Evolutionary conservation across 2,888 invertebrate genomes (phyloP).

Genomic region (Selenia dentaria): DNA sequence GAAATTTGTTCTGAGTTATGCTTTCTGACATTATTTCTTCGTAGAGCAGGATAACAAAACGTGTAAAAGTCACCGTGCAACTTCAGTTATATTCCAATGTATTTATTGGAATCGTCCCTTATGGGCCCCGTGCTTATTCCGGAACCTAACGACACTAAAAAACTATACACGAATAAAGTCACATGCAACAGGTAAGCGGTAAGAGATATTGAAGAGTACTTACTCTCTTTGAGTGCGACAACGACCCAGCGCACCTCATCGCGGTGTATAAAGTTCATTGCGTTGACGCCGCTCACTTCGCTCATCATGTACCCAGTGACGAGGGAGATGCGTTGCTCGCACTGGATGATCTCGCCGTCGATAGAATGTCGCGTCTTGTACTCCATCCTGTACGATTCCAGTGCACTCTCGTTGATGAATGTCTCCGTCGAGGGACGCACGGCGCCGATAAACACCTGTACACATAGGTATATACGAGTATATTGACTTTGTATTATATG

Average conservation of each 20-base stretch:
- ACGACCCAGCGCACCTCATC: slow-evolving; percentile 95
- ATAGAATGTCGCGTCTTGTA: slow-evolving; percentile 95
- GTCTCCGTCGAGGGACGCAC: slow-evolving; percentile 88
- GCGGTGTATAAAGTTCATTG: slow-evolving; percentile 94
- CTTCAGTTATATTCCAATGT: too few species aligned
- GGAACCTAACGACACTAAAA: too few species aligned
- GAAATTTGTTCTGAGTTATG: too few species aligned
- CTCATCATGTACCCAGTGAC: slow-evolving; percentile 96
- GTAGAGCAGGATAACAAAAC: too few species aligned
- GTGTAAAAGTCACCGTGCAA: too few species aligned
- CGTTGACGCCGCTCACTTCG: slow-evolving; percentile 93
- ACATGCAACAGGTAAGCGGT: too few species aligned
- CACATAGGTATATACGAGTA: not conserved
- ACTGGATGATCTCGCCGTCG: slow-evolving; percentile 94
- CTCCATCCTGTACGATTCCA: slow-evolving; percentile 87
- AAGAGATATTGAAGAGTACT: too few species aligned
- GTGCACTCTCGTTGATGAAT: slow-evolving; percentile 65
- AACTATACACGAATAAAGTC: too few species aligned
- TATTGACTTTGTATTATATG: too few species aligned
- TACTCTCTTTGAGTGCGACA: slow-evolving; percentile 91
- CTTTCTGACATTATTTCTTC: too few species aligned
- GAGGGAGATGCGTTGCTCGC: slow-evolving; percentile 94
- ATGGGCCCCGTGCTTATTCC: too few species aligned
- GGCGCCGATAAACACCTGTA: slow-evolving; percentile 86
- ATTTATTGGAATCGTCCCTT: too few species aligned